Evolutionary conservation across 2,888 invertebrate species (phyloP), one percentile per base, ranked within the genome.

Genomic region (Teleogryllus oceanicus): DNA sequence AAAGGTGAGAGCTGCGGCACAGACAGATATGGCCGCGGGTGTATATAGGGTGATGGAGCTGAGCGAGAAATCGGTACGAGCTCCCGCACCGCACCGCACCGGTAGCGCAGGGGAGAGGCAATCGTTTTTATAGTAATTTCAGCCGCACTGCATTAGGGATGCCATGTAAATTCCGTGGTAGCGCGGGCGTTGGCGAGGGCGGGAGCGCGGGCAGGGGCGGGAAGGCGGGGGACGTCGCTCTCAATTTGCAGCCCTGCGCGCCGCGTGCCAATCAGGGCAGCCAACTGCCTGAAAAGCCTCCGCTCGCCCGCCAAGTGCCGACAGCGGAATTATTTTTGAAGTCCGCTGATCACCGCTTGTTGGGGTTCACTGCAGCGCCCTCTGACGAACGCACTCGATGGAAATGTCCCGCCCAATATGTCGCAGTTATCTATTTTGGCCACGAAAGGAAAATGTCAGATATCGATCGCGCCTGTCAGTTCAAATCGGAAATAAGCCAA

Each of bases 91-190:
- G 62, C 62, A 62, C 62, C 62, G 37, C 37, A 62, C 62, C 13
- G n/a, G 62, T n/a, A 62, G 13, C 16, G 62, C 13, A 62, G 62
- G 62, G 62, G 62, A 13, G 62, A n/a, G 62, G n/a, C 62, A 62
- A 18, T 62, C 62, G n/a, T 62, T 62, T 62, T 62, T 62, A 62
- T 62, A 62, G n/a, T 62, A 62, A 62, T 62, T 62, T 13, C 62
- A 62, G 16, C 37, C 62, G 16, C 62, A 62, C 62, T 62, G 62
- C 62, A 62, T 62, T 62, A 62, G n/a, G 16, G 62, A 18, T n/a
- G 62, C 3, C 62, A 62, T 62, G 62, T n/a, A 62, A 62, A 62
- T 62, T 62, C n/a, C 62, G 62, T 16, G 13, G 62, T 8, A 16
- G 62, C n/a, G 62, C 11, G 62, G 62, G n/a, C 62, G n/a, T 16